Evolutionary conservation across 2,797 vertebrate species (phyloP), one percentile per base, ranked within the genome.

Genomic region (Luscinia luscinia): DNA sequence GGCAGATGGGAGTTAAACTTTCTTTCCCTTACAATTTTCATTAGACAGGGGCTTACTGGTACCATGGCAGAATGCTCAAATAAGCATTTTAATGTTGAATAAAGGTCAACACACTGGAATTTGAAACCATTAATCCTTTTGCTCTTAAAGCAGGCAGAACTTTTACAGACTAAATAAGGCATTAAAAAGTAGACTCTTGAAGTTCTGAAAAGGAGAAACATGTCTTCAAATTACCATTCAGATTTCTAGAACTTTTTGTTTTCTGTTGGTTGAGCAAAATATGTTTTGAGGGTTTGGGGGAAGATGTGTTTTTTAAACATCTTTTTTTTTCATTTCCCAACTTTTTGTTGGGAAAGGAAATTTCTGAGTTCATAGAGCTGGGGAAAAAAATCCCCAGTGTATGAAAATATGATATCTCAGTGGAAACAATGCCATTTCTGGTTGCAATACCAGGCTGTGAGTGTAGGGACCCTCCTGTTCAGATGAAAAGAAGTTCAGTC

Each of bases 101-200:
- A 98, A 98, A 98, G 97, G 97, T 98, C 97, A 98, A 85, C 54
- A 57, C 93, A 73, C 94, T 91, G 84, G 94, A 98, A 97, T 97
- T 96, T 97, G 96, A 98, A 98, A 97, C 96, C 96, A 98, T 98
- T 98, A 98, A 98, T 98, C 97, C 97, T 97, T 98, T 97, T 97
- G 97, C 96, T 98, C 97, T 98, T 98, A 98, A 97, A 95, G 95
- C 92, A 97, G 95, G 79, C 91, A 97, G 94, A 96, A 97, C 90
- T 98, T 97, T 94, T 94, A 87, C 93, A 96, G 96, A 89, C 97
- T 95, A 97, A 97, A 97, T 97, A 97, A 96, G 59, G 78, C 84
- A 97, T 97, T 97, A 96, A 97, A 97, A 66, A 96, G 91, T 95
- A 97, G 93, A 96, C 83, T 93, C 69, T 96, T 94, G 74, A 95